Conservation (phyloP, 2,888 invertebrate genomes). For the Epistrophe grossulariae region DNA sequence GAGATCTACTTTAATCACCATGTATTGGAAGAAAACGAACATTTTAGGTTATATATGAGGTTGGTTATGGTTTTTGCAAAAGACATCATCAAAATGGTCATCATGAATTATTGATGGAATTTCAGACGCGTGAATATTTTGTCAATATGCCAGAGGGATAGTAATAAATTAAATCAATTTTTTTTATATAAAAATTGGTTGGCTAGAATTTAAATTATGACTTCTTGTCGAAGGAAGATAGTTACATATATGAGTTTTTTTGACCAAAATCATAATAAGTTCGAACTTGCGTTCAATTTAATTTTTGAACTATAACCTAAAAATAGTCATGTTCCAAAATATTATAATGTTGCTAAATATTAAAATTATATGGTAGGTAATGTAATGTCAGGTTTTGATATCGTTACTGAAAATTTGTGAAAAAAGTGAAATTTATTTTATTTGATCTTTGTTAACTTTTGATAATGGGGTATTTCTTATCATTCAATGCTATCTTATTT, state of each 20-base stretch:
- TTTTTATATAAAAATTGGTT: background rate
- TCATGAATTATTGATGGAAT: constrained; percentile 74
- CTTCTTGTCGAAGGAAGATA: background rate
- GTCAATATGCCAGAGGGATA: constrained; percentile 68
- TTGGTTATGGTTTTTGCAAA: constrained; percentile 31
- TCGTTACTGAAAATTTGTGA: too few species aligned
- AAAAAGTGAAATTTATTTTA: too few species aligned
- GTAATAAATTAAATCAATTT: constrained; percentile 55
- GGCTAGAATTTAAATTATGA: constrained; percentile 1
- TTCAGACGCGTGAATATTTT: constrained; percentile 74
- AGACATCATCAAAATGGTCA: constrained; percentile 28
- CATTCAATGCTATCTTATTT: too few species aligned
- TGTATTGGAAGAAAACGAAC: constrained; percentile 57
- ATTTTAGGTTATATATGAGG: background rate
- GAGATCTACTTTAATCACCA: constrained; percentile 74
- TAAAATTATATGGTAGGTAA: too few species aligned
- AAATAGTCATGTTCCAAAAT: too few species aligned
- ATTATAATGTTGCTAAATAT: too few species aligned
- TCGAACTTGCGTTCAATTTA: too few species aligned
- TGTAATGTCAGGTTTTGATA: too few species aligned
- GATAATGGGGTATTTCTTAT: too few species aligned
- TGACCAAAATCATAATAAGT: too few species aligned
- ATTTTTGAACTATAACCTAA: too few species aligned
- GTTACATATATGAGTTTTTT: background rate
- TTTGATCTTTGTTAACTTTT: too few species aligned